A percentile compares a stretch with the other conserved stretches of the same genome.
These are phyloP conservation scores for Cephus rjabovi DNA, from an alignment of 2,888 invertebrate species.

Conservation along the genomic window DNA sequence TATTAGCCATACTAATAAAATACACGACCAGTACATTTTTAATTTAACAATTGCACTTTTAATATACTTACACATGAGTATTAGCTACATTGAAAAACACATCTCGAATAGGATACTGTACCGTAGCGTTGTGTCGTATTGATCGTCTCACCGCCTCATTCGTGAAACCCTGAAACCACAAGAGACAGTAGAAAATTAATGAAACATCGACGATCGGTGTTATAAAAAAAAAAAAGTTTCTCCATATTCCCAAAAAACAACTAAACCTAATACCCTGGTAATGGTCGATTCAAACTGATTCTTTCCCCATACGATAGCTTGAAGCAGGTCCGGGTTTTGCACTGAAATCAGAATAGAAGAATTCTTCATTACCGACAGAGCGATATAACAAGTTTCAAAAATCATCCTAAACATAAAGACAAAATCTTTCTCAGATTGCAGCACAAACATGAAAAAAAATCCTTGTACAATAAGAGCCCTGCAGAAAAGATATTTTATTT, in stretches of 20 bases:
- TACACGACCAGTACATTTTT: neutral
- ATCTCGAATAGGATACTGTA: conserved; percentile 10
- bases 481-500: neutral
- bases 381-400: neutral
- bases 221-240: neutral
- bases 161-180: conserved; percentile 14
- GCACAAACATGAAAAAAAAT: neutral
- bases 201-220: neutral
- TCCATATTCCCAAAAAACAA: neutral
- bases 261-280: conserved; percentile 8
- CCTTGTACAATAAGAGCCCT: neutral
- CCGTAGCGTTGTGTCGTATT: conserved; percentile 12
- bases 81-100: conserved; percentile 16
- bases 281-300: conserved; percentile 15
- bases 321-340: conserved; percentile 11
- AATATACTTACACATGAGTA: conserved; percentile 18
- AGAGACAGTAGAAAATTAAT: neutral
- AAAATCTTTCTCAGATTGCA: neutral
- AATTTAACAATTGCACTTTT: neutral
- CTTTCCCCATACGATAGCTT: conserved; percentile 18
- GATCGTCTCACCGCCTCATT: conserved; percentile 19
- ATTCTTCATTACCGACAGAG: conserved; percentile 9
- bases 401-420: neutral
- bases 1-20: neutral
- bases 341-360: conserved; percentile 11